phyloP scores from a whole-genome alignment of 1,140 invertebrate species.

The Drosophila sulfurigaster region DNA sequence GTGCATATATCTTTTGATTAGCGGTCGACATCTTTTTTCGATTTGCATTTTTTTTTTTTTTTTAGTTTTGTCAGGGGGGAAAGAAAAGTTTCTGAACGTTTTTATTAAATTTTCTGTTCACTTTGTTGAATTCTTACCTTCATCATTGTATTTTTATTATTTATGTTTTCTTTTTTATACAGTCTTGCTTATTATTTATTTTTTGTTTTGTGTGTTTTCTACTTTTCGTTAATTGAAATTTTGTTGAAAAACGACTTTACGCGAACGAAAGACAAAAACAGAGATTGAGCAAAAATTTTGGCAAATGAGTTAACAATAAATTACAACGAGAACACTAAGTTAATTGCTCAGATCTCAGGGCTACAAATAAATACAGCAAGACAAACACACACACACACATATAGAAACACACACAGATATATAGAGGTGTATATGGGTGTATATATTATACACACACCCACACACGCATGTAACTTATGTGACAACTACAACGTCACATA shows the following conservation, averaged over 20 bases:
- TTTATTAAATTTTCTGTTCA: conserved; percentile 61
- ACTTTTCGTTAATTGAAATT: conserved; percentile 6
- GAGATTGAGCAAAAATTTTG: conserved; percentile 43
- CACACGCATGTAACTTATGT: conserved; percentile 34
- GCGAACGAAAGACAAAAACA: conserved; percentile 57
- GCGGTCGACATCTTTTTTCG: conserved; percentile 16
- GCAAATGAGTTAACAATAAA: conserved; percentile 40
- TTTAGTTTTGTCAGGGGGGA: conserved; percentile 21
- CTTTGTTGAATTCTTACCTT: conserved; percentile 77
- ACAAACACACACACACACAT: conserved; percentile 51
- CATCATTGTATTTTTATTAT: conserved; percentile 62
- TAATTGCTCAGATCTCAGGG: conserved; percentile 38
- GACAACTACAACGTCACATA: conserved; percentile 34
- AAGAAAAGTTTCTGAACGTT: conserved; percentile 56
- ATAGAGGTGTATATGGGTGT: conserved; percentile 1
- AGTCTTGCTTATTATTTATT: conserved; percentile 20
- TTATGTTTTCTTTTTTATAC: conserved; percentile 39
- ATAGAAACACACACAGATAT: conserved; percentile 15
- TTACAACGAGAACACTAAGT: conserved; percentile 39
- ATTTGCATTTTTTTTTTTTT: conserved; percentile 19
- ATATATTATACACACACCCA: conserved; percentile 41
- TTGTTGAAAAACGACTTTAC: conserved; percentile 48
- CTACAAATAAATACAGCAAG: conserved; percentile 55
- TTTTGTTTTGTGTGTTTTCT: conserved; percentile 39
- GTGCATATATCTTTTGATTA: conserved; percentile 4